phyloP scores from a whole-genome alignment of 2,797 vertebrate species.

The Anas georgica region DNA sequence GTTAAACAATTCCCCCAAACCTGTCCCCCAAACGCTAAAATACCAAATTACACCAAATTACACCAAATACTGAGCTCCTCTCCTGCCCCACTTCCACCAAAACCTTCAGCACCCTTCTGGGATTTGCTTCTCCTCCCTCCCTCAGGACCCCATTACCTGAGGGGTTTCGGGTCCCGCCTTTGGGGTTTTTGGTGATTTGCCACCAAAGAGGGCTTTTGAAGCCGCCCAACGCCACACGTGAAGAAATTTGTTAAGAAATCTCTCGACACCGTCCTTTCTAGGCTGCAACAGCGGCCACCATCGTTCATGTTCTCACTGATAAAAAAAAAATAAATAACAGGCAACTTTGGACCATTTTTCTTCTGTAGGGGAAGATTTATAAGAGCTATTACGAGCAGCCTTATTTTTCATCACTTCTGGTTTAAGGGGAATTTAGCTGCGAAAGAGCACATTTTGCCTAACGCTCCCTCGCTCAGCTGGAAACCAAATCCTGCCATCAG shows the following conservation, averaged over 20 bases:
- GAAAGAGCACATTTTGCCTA: background rate
- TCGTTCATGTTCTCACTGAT: background rate
- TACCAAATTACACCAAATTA: no score
- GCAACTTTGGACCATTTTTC: background rate
- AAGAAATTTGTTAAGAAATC: background rate
- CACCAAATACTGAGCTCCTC: background rate
- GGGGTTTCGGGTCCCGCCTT: background rate
- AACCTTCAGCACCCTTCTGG: background rate
- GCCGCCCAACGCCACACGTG: accelerated
- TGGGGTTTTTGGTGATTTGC: background rate
- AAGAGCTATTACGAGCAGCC: background rate
- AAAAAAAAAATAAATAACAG: background rate
- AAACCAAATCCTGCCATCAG: background rate
- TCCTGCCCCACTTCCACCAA: background rate
- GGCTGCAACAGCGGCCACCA: no score
- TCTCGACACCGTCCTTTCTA: background rate
- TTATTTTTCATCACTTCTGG: background rate
- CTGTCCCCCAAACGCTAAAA: background rate
- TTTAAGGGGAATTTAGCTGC: background rate
- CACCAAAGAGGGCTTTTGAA: background rate
- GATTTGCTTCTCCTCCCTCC: background rate
- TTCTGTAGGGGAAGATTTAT: background rate
- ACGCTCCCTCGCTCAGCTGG: background rate
- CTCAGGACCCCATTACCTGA: background rate
- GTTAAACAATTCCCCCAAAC: background rate